Evolutionary conservation across 2,888 invertebrate genomes (phyloP), one percentile per base, ranked within the genome.

Genomic region (Leucophenga maculata): DNA sequence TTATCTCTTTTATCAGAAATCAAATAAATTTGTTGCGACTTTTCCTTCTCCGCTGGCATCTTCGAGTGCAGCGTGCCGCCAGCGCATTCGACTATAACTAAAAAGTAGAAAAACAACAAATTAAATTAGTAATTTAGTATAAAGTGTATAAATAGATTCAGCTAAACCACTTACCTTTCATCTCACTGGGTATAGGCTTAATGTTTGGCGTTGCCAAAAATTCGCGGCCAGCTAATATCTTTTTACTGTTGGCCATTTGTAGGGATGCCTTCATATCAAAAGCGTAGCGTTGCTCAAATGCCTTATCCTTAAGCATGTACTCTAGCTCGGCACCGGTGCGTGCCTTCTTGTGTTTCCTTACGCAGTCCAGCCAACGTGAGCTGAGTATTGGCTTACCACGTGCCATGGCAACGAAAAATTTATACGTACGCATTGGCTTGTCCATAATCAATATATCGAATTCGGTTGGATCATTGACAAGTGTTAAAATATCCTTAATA

Each of bases 351-450:
- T 48, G 13, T 1, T 18, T 14, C 4, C 75, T 71, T 0, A 79
- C 68, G 31, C 73, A 72, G 6, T 75, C 70, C 4, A 86, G 62
- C 84, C 84, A 86, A 13, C 77, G 70, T 6, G 77, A 67, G 1
- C 76, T 78, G 2, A 92, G 92, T 48, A 93, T 91, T 0, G 92
- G 92, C 80, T 90, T 89, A 57, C 91, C 91, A 54, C 90, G 89
- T 0, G 91, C 92, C 64, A 92, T 88, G 0, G 92, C 92, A 31
- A 91, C 89, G 18, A 93, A 84, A 74, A 92, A 81, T 85, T 93
- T 93, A 78, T 90, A 90, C 0, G 92, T 91, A 3, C 92, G 88
- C 82, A 89, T 88, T 57, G 88, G 75, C 26, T 74, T 87, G 75
- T 89, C 85, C 16, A 92, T 91, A 67, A 92, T 86, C 54, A 93